Evolutionary conservation across 1,140 invertebrate genomes (phyloP), one percentile per base, ranked within the genome.

Genomic region (Drosophila lowei): DNA sequence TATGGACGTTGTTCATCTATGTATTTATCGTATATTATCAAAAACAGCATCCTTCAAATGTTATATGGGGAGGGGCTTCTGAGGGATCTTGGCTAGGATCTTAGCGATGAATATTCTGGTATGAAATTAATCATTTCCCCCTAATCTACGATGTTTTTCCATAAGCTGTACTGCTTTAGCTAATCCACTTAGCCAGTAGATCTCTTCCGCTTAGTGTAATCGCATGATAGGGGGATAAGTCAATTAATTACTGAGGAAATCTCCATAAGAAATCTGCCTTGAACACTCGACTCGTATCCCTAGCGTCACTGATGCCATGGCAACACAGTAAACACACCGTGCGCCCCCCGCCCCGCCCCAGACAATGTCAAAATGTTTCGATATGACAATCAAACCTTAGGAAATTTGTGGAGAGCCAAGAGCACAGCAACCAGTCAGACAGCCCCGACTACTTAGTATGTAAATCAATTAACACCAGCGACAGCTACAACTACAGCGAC

Each of bases 381-480:
- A 55, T n/a, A n/a, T 9, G 53, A 55, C 53, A 43, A 23, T 53
- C 21, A 25, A 38, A 11, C 34, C 8, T 28, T 49, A 16, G 0
- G 25, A 50, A 72, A 54, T 18, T 47, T 46, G 52, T 25, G 25
- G 21, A 13, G 16, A 41, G 41, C 16, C 50, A n/a, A 28, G 62
- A 43, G 48, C 61, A 49, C 66, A 66, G 65, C 68, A 54, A 71
- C 56, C 41, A 23, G 52, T 23, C 44, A 13, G 16, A 16, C 63
- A 48, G 23, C 21, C 41, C 25, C 5, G 11, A 30, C 9, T 9
- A 53, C 30, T 21, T 60, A 52, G 38, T 70, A 68, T 58, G 72
- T 59, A 66, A 75, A 60, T 75, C 72, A 75, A 75, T 75, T 75
- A 74, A 68, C 72, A 55, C 72, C 50, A 57, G 43, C 48, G 13